A percentile compares a stretch with the other conserved stretches of the same genome.
phyloP scores from a whole-genome alignment of 2,888 invertebrate species.

The Harpalus rufipes region DNA sequence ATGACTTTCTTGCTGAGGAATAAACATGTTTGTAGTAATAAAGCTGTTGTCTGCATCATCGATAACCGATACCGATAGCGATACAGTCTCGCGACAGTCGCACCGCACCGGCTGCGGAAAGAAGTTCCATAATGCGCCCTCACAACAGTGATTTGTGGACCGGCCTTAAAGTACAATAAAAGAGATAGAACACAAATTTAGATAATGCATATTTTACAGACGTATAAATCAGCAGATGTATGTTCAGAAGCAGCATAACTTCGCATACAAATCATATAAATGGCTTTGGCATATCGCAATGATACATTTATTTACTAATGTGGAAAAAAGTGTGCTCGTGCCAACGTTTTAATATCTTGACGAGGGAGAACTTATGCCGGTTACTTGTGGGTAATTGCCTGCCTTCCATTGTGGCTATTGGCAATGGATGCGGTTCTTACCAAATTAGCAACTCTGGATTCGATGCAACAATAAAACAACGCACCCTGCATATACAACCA shows the following conservation, averaged over 20 bases:
- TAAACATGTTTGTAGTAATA: background rate
- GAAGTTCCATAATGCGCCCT: conserved; percentile 65
- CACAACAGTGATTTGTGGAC: conserved; percentile 74
- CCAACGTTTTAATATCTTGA: conserved; percentile 66
- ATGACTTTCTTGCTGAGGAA: background rate
- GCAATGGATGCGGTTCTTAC: conserved; percentile 57
- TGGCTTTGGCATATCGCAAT: conserved; percentile 73
- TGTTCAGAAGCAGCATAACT: conserved; percentile 75
- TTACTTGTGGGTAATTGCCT: conserved; percentile 57
- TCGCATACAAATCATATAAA: conserved; percentile 74
- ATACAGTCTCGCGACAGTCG: conserved; percentile 1
- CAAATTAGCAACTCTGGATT: conserved; percentile 53
- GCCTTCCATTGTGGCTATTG: conserved; percentile 61
- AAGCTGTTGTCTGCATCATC: conserved; percentile 29
- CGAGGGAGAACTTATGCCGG: conserved; percentile 43
- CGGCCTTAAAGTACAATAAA: conserved; percentile 75
- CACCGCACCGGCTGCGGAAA: conserved; percentile 53
- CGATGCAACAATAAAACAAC: conserved; percentile 41
- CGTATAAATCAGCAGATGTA: conserved; percentile 75
- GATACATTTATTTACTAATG: conserved; percentile 73
- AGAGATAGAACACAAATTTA: conserved; percentile 77
- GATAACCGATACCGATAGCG: conserved; percentile 62
- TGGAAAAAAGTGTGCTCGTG: conserved; percentile 69
- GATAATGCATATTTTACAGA: conserved; percentile 78
- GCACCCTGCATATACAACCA: background rate